A percentile compares a stretch with the other conserved stretches of the same genome.
phyloP scores from a whole-genome alignment of 2,888 invertebrate genomes.

The Escarpia spicata region DNA sequence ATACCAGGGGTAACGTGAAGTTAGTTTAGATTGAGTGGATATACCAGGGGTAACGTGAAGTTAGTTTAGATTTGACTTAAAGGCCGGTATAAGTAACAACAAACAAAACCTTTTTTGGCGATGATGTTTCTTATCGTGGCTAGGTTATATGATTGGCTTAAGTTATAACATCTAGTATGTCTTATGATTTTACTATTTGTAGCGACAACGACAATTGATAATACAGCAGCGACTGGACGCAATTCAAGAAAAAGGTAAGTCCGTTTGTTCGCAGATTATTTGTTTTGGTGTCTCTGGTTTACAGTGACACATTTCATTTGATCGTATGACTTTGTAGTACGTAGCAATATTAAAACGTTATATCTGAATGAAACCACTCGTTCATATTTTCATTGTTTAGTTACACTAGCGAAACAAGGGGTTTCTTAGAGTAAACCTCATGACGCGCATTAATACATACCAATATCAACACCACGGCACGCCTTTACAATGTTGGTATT shows the following conservation, averaged over 20 bases:
- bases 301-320: background rate
- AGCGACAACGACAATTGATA: slow-evolving; percentile 57
- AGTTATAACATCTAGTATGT: too few species aligned
- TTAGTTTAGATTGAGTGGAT: too few species aligned
- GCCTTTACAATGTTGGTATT: background rate
- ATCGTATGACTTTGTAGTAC: background rate
- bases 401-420: background rate
- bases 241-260: slow-evolving; percentile 61
- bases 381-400: background rate
- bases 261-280: background rate
- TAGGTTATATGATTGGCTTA: background rate
- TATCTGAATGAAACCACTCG: background rate
- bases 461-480: background rate
- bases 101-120: background rate
- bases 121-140: background rate
- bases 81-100: background rate
- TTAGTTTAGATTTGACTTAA: background rate
- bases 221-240: slow-evolving; percentile 57
- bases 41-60: background rate
- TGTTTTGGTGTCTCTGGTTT: background rate
- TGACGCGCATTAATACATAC: background rate
- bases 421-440: background rate
- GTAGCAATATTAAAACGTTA: background rate
- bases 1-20: too few species aligned
- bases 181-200: slow-evolving; percentile 29